Evolutionary conservation across 2,888 invertebrate genomes (phyloP).

Genomic region (Spodoptera exigua): DNA sequence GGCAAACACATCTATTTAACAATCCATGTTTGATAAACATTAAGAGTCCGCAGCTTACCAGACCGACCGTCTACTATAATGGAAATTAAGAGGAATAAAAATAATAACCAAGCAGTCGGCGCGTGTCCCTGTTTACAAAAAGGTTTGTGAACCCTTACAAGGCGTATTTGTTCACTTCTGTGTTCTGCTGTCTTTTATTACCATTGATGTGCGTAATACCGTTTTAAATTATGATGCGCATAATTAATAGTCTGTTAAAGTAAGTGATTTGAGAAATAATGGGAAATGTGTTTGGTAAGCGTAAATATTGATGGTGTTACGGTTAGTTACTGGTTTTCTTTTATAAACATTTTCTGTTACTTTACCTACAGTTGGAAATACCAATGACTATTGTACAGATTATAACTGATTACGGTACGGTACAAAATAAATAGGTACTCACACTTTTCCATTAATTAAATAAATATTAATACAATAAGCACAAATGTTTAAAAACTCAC

Average conservation of each 20-base stretch:
- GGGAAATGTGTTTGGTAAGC: constrained; percentile 21
- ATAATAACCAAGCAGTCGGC: constrained; percentile 39
- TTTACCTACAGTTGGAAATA: too few species aligned
- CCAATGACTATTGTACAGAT: too few species aligned
- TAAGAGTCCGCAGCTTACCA: constrained; percentile 47
- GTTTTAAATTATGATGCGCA: constrained; percentile 39
- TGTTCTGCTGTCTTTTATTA: constrained; percentile 25
- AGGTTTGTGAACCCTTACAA: constrained; percentile 40
- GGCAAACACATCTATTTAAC: constrained; percentile 65
- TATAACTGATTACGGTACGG: too few species aligned
- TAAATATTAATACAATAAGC: too few species aligned
- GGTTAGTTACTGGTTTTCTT: not conserved
- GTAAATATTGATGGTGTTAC: constrained; percentile 23
- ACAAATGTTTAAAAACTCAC: not conserved
- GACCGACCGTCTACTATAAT: constrained; percentile 50
- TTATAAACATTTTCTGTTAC: constrained; percentile 5
- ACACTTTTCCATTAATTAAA: too few species aligned
- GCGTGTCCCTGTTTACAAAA: constrained; percentile 39
- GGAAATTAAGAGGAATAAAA: constrained; percentile 52
- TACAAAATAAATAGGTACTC: too few species aligned
- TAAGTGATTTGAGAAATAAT: constrained; percentile 31
- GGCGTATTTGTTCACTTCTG: constrained; percentile 37
- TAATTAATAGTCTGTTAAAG: constrained; percentile 41
- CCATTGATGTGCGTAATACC: constrained; percentile 35
- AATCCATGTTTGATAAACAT: constrained; percentile 65